Conservation (phyloP, 2,888 invertebrate species). For the Omphaloscelis lunosa region DNA sequence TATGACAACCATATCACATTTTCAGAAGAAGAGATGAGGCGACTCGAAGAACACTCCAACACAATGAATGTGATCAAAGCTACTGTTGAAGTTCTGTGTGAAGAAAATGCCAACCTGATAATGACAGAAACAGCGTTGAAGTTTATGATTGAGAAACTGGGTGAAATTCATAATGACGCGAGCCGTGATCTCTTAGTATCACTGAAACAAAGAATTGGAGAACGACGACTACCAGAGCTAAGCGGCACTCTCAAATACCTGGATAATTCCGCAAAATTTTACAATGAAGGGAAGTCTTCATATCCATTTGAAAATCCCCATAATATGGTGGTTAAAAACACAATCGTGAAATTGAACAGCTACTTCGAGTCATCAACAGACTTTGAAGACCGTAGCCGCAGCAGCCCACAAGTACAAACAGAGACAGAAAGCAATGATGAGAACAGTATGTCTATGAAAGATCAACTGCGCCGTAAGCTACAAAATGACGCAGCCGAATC, state of each 20-base stretch:
- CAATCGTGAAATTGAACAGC: too few relatives aligned
- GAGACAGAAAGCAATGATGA: too few relatives aligned
- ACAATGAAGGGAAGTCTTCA: too few relatives aligned
- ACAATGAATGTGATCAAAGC: too few relatives aligned
- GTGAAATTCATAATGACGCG: conserved; percentile 2
- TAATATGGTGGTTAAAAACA: too few relatives aligned
- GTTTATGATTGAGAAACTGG: conserved; percentile 26
- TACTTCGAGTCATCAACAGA: too few relatives aligned
- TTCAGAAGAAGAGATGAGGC: conserved; percentile 21
- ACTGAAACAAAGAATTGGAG: conserved; percentile 20
- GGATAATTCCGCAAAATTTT: too few relatives aligned
- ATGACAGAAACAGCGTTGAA: conserved; percentile 23
- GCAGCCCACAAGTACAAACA: too few relatives aligned
- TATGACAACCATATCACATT: conserved; percentile 15
- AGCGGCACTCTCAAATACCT: too few relatives aligned
- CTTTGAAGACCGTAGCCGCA: too few relatives aligned
- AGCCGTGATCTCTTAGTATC: conserved; percentile 8
- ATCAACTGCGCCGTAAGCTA: conserved; percentile 9
- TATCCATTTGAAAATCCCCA: too few relatives aligned
- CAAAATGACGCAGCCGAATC: conserved; percentile 8
- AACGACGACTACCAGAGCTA: too few relatives aligned
- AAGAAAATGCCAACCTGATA: conserved; percentile 20
- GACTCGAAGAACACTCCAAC: conserved; percentile 19
- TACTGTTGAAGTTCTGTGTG: conserved; percentile 26
- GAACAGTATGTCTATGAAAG: conserved; percentile 10